phyloP scores from a whole-genome alignment of 2,797 vertebrate genomes.

The Microctenopoma stevenorrisi region DNA sequence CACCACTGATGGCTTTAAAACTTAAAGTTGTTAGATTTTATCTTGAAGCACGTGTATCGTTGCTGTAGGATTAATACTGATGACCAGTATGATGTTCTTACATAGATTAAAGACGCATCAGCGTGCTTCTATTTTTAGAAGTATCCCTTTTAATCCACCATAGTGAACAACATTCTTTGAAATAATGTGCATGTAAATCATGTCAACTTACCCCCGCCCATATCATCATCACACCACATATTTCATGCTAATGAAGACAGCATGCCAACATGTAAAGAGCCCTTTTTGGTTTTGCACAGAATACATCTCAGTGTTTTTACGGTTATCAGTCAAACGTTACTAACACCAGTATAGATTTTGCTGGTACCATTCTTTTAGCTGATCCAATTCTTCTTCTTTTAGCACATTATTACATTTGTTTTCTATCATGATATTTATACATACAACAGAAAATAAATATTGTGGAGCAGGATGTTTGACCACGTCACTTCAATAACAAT shows the following conservation, averaged over 20 bases:
- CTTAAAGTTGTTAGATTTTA: constrained; percentile 56
- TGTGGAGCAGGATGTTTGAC: not conserved
- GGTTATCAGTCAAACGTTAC: constrained; percentile 26
- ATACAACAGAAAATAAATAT: not conserved
- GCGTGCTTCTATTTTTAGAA: constrained; percentile 66
- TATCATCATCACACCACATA: constrained; percentile 18
- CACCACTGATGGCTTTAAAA: constrained; percentile 30
- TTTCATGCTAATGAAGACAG: constrained; percentile 50
- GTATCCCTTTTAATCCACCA: constrained; percentile 51
- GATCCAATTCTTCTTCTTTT: no score
- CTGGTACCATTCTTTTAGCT: no score
- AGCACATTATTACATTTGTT: no score
- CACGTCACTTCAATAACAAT: not conserved
- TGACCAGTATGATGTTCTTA: constrained; percentile 41
- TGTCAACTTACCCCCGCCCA: constrained; percentile 28
- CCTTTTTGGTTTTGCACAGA: constrained; percentile 7
- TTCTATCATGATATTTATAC: not conserved
- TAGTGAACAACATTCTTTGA: constrained; percentile 56
- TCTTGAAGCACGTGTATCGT: constrained; percentile 39
- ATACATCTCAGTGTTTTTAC: constrained; percentile 34
- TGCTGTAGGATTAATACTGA: constrained; percentile 58
- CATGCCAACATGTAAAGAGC: constrained; percentile 8
- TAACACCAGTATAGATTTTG: no score
- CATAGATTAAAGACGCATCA: constrained; percentile 58
- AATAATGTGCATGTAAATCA: constrained; percentile 36